phyloP scores from a whole-genome alignment of 2,888 invertebrate species.

The Branchipolynoe longqiensis region DNA sequence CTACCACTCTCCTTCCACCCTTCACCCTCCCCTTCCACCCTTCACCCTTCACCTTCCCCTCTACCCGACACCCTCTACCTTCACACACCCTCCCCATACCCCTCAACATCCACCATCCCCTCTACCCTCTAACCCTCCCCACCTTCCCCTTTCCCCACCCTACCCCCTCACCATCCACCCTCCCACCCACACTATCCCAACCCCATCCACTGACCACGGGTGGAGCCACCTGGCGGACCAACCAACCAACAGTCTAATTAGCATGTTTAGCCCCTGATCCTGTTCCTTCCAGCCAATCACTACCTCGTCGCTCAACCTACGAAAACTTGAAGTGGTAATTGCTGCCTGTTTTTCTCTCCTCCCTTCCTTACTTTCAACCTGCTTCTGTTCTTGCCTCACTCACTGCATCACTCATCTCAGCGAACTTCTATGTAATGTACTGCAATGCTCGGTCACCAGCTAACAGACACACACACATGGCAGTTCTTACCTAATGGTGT shows the following conservation, averaged over 20 bases:
- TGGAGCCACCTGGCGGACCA: background rate
- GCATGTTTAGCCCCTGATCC: constrained; percentile 49
- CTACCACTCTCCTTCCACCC: too few species aligned
- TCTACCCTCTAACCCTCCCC: background rate
- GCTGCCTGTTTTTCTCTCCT: constrained; percentile 36
- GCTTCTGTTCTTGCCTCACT: too few species aligned
- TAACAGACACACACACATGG: too few species aligned
- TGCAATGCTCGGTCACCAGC: too few species aligned
- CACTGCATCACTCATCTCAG: too few species aligned
- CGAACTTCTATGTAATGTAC: too few species aligned
- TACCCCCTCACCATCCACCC: background rate
- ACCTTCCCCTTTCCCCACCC: background rate
- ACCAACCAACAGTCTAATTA: constrained; percentile 15
- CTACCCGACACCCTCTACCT: too few species aligned
- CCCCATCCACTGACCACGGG: background rate
- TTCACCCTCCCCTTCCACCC: too few species aligned
- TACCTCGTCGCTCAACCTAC: constrained; percentile 43
- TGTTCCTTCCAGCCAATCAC: constrained; percentile 50
- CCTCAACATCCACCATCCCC: background rate
- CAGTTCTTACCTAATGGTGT: too few species aligned
- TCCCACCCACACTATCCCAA: background rate
- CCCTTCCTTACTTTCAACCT: background rate
- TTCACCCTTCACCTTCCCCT: too few species aligned
- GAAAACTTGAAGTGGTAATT: constrained; percentile 56
- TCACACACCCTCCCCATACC: too few species aligned